Evolutionary conservation across 1,140 invertebrate species (phyloP).

Genomic region (Penaeus japonicus): DNA sequence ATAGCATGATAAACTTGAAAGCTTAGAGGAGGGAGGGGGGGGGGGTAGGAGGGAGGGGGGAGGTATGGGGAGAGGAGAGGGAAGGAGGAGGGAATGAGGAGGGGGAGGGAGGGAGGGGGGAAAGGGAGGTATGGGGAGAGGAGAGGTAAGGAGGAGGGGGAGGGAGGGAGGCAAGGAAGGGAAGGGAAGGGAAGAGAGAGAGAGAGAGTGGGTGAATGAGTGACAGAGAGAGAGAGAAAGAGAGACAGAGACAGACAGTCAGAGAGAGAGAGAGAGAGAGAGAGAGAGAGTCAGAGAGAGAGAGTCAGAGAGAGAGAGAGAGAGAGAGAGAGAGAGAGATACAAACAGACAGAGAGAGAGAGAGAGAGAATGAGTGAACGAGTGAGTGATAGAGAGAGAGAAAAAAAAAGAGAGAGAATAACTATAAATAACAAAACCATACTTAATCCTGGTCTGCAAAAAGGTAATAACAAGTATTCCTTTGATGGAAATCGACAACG

Average conservation of each 20-base stretch:
- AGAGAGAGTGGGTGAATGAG: not conserved
- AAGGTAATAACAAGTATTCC: too few species aligned
- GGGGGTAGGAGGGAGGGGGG: too few species aligned
- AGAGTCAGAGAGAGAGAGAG: not conserved
- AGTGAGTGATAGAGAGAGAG: not conserved
- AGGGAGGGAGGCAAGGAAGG: too few species aligned
- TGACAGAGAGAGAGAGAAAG: not conserved
- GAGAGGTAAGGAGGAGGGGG: not conserved
- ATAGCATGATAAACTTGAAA: too few species aligned
- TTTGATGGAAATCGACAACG: too few species aligned
- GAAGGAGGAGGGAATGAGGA: not conserved
- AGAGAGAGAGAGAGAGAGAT: too few species aligned
- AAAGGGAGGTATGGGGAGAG: too few species aligned
- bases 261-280: not conserved
- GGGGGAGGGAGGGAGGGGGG: not conserved
- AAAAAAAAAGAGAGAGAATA: too few species aligned
- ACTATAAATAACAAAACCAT: too few species aligned
- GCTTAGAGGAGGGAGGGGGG: too few species aligned
- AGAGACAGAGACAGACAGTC: not conserved
- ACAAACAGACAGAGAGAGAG: not conserved
- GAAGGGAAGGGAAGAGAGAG: conserved; percentile 18
- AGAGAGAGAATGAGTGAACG: not conserved
- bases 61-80: too few species aligned
- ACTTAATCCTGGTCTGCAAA: too few species aligned
- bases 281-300: not conserved